Evolutionary conservation across 2,113 vertebrate genomes (phyloP), one percentile per base, ranked within the genome.

Genomic region (Capricornis sumatraensis): DNA sequence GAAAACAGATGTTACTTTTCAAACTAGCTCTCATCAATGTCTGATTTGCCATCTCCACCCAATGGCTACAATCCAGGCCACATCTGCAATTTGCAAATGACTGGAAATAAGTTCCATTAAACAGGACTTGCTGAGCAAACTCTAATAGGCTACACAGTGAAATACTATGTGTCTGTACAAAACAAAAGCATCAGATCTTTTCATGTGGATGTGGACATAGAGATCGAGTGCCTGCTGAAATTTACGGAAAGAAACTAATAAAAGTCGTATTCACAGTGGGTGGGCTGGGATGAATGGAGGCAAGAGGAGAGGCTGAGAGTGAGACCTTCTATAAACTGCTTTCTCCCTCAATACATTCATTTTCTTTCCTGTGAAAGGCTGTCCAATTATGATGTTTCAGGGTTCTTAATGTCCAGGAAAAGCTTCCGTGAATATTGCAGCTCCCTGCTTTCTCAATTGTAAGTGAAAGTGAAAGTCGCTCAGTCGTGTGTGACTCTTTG

Each of bases 121-220:
- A 17, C 14, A 30, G 15, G 57, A 33, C 6, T 11, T 4, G 15
- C 12, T 25, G 14, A 9, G 58, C 21, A 10, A 58, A 79, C 9
- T 2, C 33, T 21, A 50, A 6, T 15, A 16, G 28, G 11, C 21
- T 5, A 47, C 30, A 7, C 2, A 1, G 4, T 12, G 36, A 13
- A 36, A 30, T 7, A 10, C 7, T 17, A 2, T 0, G 53, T 14
- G 14, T 2, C 19, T 14, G 3, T 15, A n/a, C 2, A 25, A 3
- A 16, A 58, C 23, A 14, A 11, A 6, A 13, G 15, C 17, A 13
- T 28, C 4, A 4, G 17, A 21, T 8, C 23, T 25, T 53, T 28
- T 43, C 4, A 5, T 13, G 6, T 21, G 23, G 81, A 36, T 12
- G 6, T 2, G 28, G n/a, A 7, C 10, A 43, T 2, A 58, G 2